A percentile compares a stretch with the other conserved stretches of the same genome.
phyloP scores from a whole-genome alignment of 2,113 vertebrate genomes.

The Columbina picui region DNA sequence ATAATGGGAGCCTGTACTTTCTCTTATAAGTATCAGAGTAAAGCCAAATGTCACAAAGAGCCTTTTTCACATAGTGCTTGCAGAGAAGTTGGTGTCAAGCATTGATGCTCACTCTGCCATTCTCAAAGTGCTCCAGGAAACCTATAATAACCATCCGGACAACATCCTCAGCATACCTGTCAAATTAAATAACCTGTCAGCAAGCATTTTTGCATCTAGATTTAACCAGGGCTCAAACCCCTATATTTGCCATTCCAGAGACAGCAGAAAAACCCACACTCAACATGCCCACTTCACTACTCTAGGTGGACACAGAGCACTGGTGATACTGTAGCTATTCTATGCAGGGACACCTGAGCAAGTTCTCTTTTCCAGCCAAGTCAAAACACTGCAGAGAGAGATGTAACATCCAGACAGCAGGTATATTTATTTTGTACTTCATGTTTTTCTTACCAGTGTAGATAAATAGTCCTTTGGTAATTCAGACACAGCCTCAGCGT shows the following conservation, averaged over 20 bases:
- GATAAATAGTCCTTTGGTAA: slow-evolving; percentile 88
- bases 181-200: background rate
- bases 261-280: background rate
- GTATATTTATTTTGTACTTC: background rate
- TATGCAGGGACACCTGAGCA: background rate
- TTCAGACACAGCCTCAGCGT: slow-evolving; percentile 44
- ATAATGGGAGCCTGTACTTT: background rate
- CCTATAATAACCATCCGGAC: background rate
- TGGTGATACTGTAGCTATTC: background rate
- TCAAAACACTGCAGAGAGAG: background rate
- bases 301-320: background rate
- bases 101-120: background rate
- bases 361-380: background rate
- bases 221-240: background rate
- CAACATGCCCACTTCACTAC: background rate
- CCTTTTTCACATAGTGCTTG: background rate
- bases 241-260: background rate
- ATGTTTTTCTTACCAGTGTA: slow-evolving; percentile 84
- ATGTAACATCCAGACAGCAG: background rate
- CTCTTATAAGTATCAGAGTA: background rate
- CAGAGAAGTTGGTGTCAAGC: background rate
- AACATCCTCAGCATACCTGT: background rate
- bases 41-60: background rate
- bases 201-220: background rate
- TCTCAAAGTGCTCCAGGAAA: background rate